Base-by-base conservation (phyloP, 2,888 invertebrate genomes). In the Brachylomia viminalis region DNA sequence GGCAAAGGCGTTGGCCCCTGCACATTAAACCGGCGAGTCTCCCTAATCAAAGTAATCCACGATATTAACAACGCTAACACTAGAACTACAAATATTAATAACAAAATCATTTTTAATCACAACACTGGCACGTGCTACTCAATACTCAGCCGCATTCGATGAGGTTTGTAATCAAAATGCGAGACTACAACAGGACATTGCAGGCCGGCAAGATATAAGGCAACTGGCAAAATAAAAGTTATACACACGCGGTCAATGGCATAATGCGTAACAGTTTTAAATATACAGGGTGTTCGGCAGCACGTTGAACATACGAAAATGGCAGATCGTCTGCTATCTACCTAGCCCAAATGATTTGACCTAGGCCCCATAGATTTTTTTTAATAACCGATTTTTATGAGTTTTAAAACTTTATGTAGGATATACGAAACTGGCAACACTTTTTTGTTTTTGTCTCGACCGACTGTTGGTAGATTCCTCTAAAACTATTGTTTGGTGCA, bases 1-100 rank as follows among this genome's bases (percentile, higher is more conserved):
- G 97, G 97, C 56, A 95, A 82, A 0, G 93, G 91, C 0, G 80
- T 65, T 0, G 97, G 96, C 13, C 95, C 95, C 4, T 85, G 85
- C 17, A 94, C 58, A 66, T 93, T 92, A 42, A 82, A 88, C 10
- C 74, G 87, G 10, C 80, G 88, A 20, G 83, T 87, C 65, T 91
- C 89, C 30, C 72, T 82, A 23, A 92, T 49, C 23, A 94, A 89
- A 77, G 82, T 79, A 10, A 91, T 78, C 94, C 94, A 94, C 3
- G 94, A 94, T 47, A 89, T 15, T 42, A 90, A 64, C 72, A 88
- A 72, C 27, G 90, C 58, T 38, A 86, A 71, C 65, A 88, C 72
- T 58, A 89, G 38, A 59, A 88, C 49, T 61, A 87, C n/a, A 13
- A 79, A 52, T 61, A 89, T 33, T 66, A 89, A 73, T 69, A 91